Conservation (phyloP, 1,140 invertebrate genomes). For the Pogonus chalceus region DNA sequence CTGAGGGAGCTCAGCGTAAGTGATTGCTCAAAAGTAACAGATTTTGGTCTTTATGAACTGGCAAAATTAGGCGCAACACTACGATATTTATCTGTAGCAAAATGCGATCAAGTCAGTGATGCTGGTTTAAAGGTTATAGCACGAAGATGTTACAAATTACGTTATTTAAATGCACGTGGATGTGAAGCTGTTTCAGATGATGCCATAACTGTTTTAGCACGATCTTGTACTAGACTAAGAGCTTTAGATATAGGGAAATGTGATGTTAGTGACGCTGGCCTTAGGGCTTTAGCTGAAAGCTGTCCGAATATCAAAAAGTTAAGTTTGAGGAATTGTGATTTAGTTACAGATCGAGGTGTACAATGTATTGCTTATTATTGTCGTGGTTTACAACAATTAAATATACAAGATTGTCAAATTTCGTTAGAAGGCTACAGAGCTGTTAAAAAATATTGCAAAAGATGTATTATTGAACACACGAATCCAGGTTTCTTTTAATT, state of each 20-base stretch:
- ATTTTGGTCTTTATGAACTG: slow-evolving; percentile 83
- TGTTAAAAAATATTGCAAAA: slow-evolving; percentile 82
- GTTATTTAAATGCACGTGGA: slow-evolving; percentile 83
- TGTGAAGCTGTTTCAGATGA: slow-evolving; percentile 88
- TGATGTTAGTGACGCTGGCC: slow-evolving; percentile 79
- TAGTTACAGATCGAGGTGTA: slow-evolving; percentile 77
- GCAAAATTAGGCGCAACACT: slow-evolving; percentile 76
- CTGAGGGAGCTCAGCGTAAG: slow-evolving; percentile 81
- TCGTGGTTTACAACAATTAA: slow-evolving; percentile 74
- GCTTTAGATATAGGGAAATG: slow-evolving; percentile 87
- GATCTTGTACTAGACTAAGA: slow-evolving; percentile 69
- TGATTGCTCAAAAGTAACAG: slow-evolving; percentile 79
- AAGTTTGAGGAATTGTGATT: slow-evolving; percentile 79
- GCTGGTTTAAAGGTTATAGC: slow-evolving; percentile 80
- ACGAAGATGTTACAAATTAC: slow-evolving; percentile 75
- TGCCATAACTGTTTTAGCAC: slow-evolving; percentile 70
- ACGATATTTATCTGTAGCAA: slow-evolving; percentile 79
- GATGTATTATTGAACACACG: slow-evolving; percentile 88
- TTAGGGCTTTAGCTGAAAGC: slow-evolving; percentile 73
- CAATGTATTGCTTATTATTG: slow-evolving; percentile 80
- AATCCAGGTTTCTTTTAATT: slow-evolving; percentile 79
- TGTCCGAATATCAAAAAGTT: slow-evolving; percentile 86
- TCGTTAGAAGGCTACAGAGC: slow-evolving; percentile 78
- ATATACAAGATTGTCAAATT: slow-evolving; percentile 85
- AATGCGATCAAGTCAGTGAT: slow-evolving; percentile 75